A percentile compares a stretch with the other conserved stretches of the same genome.
Conservation (phyloP, 2,888 invertebrate genomes). For the Sceliomorpha sp. region DNA sequence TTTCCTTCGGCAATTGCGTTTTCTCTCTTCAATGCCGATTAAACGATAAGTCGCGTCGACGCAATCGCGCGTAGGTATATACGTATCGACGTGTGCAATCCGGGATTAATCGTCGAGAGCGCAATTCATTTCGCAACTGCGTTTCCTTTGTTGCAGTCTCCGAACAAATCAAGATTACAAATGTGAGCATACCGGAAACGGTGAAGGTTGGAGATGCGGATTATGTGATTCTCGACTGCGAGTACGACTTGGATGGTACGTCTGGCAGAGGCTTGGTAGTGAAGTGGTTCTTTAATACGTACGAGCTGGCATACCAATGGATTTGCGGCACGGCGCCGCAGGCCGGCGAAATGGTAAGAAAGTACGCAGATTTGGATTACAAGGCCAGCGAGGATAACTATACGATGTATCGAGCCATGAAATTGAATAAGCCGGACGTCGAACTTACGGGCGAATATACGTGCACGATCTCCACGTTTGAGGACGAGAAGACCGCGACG, state of each 20-base stretch:
- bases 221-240: conserved; percentile 81
- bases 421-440: conserved; percentile 81
- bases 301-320: conserved; percentile 81
- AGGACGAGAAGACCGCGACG: conserved; percentile 79
- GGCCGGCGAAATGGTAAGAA: conserved; percentile 73
- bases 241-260: conserved; percentile 78
- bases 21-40: too few relatives aligned
- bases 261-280: conserved; percentile 78
- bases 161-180: conserved; percentile 69
- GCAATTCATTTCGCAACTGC: too few relatives aligned
- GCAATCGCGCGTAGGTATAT: too few relatives aligned
- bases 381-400: conserved; percentile 76
- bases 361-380: conserved; percentile 79
- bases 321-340: conserved; percentile 74
- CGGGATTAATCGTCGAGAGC: too few relatives aligned
- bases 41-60: too few relatives aligned
- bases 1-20: too few relatives aligned
- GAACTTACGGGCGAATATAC: conserved; percentile 82
- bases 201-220: conserved; percentile 69
- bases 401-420: conserved; percentile 82
- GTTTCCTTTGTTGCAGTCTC: conserved; percentile 64
- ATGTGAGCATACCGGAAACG: conserved; percentile 68
- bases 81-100: too few relatives aligned
- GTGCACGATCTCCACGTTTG: conserved; percentile 82
- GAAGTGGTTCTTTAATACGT: conserved; percentile 77